A percentile compares a stretch with the other conserved stretches of the same genome.
These are phyloP conservation scores for Martes martes DNA, from an alignment of 2,113 vertebrate species.

Conservation along the genomic window DNA sequence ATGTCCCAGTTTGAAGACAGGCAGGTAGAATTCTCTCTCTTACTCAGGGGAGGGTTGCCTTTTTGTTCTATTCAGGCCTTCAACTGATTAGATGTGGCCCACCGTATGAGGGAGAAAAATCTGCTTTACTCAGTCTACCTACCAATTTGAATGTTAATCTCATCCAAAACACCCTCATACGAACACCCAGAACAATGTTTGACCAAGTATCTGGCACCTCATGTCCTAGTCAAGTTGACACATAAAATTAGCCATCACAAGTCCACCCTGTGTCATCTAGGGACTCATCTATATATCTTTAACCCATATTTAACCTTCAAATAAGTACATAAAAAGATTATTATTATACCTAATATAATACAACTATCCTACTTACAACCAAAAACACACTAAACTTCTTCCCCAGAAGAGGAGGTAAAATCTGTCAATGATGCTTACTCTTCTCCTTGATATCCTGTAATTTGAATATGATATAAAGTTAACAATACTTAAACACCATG, in stretches of 20 bases:
- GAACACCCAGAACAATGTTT: background rate
- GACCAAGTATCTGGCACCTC: background rate
- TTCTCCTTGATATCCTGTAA: background rate
- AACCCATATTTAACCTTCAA: background rate
- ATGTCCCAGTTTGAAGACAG: background rate
- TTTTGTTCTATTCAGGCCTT: background rate
- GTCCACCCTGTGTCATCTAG: background rate
- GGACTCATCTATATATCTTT: background rate
- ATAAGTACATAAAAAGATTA: background rate
- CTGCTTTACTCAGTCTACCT: background rate
- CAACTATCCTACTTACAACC: background rate
- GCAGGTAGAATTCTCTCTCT: background rate
- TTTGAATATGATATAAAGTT: background rate
- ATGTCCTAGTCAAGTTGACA: background rate
- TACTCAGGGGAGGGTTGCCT: background rate
- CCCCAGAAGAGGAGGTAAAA: background rate
- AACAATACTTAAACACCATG: background rate
- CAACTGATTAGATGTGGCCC: background rate
- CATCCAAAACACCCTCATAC: background rate
- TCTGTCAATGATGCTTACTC: background rate
- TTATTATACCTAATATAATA: background rate
- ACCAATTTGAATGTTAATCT: background rate
- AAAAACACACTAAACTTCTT: background rate
- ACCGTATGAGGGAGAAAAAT: background rate
- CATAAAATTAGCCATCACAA: background rate